A percentile compares a stretch with the other conserved stretches of the same genome.
phyloP scores from a whole-genome alignment of 2,797 vertebrate genomes.

The Muscicapa comitata region DNA sequence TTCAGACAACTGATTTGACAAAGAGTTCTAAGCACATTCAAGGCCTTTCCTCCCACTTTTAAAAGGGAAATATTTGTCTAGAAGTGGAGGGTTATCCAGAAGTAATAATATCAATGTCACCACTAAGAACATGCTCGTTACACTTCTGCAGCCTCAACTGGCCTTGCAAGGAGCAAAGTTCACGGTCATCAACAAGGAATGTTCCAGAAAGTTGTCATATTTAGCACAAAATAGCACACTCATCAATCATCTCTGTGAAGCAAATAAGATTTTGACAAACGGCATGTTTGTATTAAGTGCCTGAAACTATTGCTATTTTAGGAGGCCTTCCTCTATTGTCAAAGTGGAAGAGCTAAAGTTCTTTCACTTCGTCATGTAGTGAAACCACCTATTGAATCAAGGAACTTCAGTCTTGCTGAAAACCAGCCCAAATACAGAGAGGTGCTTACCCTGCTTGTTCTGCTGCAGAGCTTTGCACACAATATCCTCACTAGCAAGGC shows the following conservation, averaged over 20 bases:
- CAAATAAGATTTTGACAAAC: slow-evolving; percentile 21
- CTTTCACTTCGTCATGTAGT: background rate
- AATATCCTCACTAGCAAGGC: accelerated
- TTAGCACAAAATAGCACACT: slow-evolving; percentile 30
- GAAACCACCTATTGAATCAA: background rate
- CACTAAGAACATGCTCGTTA: background rate
- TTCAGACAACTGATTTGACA: background rate
- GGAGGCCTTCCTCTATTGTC: background rate
- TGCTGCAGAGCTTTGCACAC: background rate
- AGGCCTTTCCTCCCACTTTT: background rate
- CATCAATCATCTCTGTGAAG: slow-evolving; percentile 21
- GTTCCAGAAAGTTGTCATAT: slow-evolving; percentile 42
- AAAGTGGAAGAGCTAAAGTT: background rate
- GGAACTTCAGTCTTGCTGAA: background rate
- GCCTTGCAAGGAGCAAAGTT: background rate
- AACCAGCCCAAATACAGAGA: background rate
- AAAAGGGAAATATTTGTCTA: background rate
- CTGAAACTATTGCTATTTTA: slow-evolving; percentile 23
- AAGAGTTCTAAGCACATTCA: background rate
- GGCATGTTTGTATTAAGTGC: background rate
- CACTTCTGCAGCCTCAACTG: background rate
- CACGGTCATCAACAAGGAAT: slow-evolving; percentile 2
- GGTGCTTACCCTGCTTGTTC: background rate
- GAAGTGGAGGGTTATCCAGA: background rate
- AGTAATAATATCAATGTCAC: background rate